These are phyloP conservation scores for Ancistrus triradiatus DNA, from an alignment of 2,113 vertebrate genomes.

Conservation along the genomic window DNA sequence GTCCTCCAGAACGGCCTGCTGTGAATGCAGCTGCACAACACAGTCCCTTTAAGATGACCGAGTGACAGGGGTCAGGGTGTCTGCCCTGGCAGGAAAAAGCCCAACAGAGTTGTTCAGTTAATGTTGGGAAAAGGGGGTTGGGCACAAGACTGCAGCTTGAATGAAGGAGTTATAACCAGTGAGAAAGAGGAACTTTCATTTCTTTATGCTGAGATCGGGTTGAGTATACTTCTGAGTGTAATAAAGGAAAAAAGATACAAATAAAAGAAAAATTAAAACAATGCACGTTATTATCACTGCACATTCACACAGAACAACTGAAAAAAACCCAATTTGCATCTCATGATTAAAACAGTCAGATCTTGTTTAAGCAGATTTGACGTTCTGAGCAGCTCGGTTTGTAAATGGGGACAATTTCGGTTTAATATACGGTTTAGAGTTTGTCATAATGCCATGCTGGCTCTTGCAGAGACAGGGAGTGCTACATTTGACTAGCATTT, in stretches of 20 bases:
- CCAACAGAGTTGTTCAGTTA: slow-evolving; percentile 41
- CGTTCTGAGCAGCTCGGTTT: slow-evolving; percentile 8
- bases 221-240: background rate
- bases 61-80: slow-evolving; percentile 49
- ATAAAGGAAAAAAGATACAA: background rate
- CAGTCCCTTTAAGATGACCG: slow-evolving; percentile 31
- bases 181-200: slow-evolving; percentile 51
- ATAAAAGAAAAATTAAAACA: slow-evolving; percentile 17
- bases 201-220: slow-evolving; percentile 31
- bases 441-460: too few species aligned
- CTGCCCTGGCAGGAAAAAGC: slow-evolving; percentile 32
- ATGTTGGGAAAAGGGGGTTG: slow-evolving; percentile 23
- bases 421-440: too few species aligned
- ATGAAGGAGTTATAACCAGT: slow-evolving; percentile 34
- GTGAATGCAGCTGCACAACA: slow-evolving; percentile 37
- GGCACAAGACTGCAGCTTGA: slow-evolving; percentile 10
- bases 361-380: slow-evolving; percentile 22
- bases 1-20: slow-evolving; percentile 27
- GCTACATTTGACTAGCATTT: too few species aligned
- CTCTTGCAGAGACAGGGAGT: too few species aligned
- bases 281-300: slow-evolving; percentile 29
- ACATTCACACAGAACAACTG: slow-evolving; percentile 30
- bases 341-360: slow-evolving; percentile 23
- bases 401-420: slow-evolving; percentile 6
- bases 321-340: slow-evolving; percentile 34